Conservation (phyloP, 1,140 invertebrate genomes). For the Monomorium pharaonis region DNA sequence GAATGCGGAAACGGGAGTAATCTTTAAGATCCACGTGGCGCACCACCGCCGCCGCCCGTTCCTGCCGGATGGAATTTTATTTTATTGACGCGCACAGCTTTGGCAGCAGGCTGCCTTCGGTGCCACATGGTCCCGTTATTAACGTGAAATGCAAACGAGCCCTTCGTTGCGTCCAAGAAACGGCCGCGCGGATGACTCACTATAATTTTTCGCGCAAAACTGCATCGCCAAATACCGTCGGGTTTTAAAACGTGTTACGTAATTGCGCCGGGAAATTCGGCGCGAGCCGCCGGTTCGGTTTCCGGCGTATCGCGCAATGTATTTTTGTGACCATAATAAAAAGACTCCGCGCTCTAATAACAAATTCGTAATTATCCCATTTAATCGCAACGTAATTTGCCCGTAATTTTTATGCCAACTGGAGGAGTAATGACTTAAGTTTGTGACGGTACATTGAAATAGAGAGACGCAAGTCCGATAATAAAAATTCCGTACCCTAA, state of each 20-base stretch:
- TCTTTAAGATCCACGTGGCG: conserved; percentile 72
- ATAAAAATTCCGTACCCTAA: neutral
- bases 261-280: conserved; percentile 22
- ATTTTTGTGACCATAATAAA: neutral
- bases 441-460: neutral
- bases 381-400: neutral
- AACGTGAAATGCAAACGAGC: conserved; percentile 72
- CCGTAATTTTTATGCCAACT: conserved; percentile 18
- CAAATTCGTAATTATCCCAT: conserved; percentile 9
- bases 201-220: conserved; percentile 66
- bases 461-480: neutral
- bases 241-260: conserved; percentile 56
- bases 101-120: conserved; percentile 55
- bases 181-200: conserved; percentile 47
- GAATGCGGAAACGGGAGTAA: conserved; percentile 67
- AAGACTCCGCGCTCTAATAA: neutral
- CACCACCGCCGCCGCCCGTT: conserved; percentile 46
- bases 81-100: conserved; percentile 69
- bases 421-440: neutral
- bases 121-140: conserved; percentile 72
- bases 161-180: conserved; percentile 70
- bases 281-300: conserved; percentile 17
- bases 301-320: neutral
- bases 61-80: conserved; percentile 65
- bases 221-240: conserved; percentile 31